These are phyloP conservation scores for Brienomyrus brachyistius DNA, from an alignment of 2,113 vertebrate species.

Conservation along the genomic window DNA sequence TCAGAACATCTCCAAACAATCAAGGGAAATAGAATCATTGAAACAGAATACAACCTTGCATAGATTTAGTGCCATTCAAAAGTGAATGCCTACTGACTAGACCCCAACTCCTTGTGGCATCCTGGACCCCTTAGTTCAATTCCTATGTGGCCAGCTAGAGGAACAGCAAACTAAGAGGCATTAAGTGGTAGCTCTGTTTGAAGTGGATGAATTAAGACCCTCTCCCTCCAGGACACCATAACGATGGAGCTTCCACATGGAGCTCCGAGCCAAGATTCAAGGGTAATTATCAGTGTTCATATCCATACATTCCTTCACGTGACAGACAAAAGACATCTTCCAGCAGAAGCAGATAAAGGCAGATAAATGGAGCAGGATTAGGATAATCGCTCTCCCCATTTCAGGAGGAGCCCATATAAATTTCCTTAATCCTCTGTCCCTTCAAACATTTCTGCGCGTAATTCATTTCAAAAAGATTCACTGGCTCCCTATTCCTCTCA, in stretches of 20 bases:
- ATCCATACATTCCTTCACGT: conserved; percentile 43
- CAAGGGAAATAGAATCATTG: neutral
- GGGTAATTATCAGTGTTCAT: conserved; percentile 42
- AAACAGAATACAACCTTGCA: neutral
- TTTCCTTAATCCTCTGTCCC: conserved; percentile 14
- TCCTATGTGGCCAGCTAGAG: neutral
- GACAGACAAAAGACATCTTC: conserved; percentile 56
- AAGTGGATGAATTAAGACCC: neutral
- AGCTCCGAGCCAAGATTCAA: conserved; percentile 15
- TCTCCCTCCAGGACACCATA: neutral
- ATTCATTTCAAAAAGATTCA: conserved; percentile 9
- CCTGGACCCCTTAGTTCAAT: neutral
- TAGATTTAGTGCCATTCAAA: neutral
- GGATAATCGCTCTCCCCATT: neutral
- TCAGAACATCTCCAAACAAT: neutral
- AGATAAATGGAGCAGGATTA: conserved; percentile 19
- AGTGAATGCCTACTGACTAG: neutral
- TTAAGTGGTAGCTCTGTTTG: conserved; percentile 2
- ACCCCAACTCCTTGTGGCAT: neutral
- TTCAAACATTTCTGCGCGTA: neutral
- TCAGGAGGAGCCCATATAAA: neutral
- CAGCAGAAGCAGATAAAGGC: conserved; percentile 41
- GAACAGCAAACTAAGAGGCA: neutral
- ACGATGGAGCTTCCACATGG: neutral
- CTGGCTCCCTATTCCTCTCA: neutral